Conservation (phyloP, 2,113 vertebrate species). For the Eonycteris spelaea region DNA sequence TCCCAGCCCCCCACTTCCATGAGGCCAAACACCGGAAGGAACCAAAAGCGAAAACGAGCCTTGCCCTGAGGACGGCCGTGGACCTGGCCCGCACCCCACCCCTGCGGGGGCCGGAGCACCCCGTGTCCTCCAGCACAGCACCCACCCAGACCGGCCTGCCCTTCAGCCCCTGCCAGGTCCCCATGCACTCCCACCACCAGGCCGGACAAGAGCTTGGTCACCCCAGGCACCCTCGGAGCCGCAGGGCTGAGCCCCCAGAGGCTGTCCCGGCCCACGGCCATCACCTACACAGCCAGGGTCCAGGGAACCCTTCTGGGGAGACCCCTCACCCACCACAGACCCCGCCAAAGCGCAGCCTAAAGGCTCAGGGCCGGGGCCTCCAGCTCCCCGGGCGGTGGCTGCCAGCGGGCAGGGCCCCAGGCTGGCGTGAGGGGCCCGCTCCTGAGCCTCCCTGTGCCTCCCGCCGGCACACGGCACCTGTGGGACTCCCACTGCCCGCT, state of each 20-base stretch:
- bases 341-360: fast-evolving
- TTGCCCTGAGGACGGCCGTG: fast-evolving
- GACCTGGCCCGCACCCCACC: not conserved
- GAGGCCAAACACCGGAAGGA: fast-evolving
- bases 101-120: fast-evolving
- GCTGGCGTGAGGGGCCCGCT: too few species aligned
- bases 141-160: not conserved
- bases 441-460: not conserved
- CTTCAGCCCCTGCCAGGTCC: not conserved
- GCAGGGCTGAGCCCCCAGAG: not conserved
- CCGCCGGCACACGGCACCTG: not conserved
- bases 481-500: too few species aligned
- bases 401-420: too few species aligned
- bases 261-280: not conserved
- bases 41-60: slow-evolving; percentile 30
- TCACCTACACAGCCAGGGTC: too few species aligned
- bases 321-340: not conserved
- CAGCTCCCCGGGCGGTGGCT: not conserved
- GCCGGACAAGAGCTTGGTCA: not conserved
- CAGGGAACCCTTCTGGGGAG: not conserved
- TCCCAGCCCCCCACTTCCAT: not conserved
- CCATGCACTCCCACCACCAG: fast-evolving
- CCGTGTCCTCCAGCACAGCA: not conserved
- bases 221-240: not conserved
- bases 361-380: not conserved